These are phyloP conservation scores for Atherinosoma microstoma DNA, from an alignment of 2,797 vertebrate species.

Conservation along the genomic window DNA sequence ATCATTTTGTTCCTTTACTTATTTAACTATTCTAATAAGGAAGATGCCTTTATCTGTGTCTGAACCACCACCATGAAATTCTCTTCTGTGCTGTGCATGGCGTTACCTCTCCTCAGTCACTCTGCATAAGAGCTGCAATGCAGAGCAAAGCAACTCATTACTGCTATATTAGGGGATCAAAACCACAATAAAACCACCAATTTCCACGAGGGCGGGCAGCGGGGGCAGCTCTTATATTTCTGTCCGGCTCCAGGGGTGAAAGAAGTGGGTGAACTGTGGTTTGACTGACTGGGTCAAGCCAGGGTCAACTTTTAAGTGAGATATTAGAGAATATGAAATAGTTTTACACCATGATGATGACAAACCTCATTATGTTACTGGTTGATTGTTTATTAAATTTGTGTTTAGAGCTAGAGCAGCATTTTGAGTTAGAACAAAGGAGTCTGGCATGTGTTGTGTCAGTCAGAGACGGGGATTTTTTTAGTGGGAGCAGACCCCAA, in stretches of 20 bases:
- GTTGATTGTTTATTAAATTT: neutral
- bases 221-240: constrained; percentile 32
- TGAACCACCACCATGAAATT: constrained; percentile 69
- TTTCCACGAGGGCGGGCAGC: constrained; percentile 36
- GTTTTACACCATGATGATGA: constrained; percentile 13
- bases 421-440: constrained; percentile 33
- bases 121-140: constrained; percentile 44
- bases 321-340: constrained; percentile 37
- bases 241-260: constrained; percentile 21
- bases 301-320: constrained; percentile 27
- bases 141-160: constrained; percentile 61
- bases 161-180: constrained; percentile 45
- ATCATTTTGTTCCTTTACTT: constrained; percentile 56
- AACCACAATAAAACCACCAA: constrained; percentile 52
- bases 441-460: constrained; percentile 41
- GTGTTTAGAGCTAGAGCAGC: neutral
- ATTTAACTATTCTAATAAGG: constrained; percentile 67
- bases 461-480: constrained; percentile 42
- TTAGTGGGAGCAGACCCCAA: constrained; percentile 59
- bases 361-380: constrained; percentile 14
- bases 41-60: constrained; percentile 62
- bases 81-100: constrained; percentile 43
- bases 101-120: constrained; percentile 49
- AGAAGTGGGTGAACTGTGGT: constrained; percentile 43
- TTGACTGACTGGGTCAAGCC: constrained; percentile 25